These are phyloP conservation scores for Cheilosia grossa DNA, from an alignment of 2,888 invertebrate species.

Conservation along the genomic window DNA sequence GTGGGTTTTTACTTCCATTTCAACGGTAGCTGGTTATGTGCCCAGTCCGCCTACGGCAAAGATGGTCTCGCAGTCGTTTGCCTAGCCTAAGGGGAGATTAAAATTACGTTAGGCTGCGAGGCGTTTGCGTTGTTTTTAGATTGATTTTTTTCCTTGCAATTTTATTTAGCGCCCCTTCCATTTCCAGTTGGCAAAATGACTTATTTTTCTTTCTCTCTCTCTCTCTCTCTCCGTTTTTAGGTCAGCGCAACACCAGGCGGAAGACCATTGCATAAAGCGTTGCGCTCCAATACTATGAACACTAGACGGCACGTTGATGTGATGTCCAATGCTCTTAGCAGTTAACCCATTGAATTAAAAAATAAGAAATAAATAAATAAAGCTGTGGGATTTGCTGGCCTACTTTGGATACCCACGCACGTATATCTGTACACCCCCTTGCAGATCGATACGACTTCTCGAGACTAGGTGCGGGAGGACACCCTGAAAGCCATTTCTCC, in stretches of 20 bases:
- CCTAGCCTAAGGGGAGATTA: constrained; percentile 59
- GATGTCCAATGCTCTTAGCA: constrained; percentile 60
- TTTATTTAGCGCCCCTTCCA: neutral
- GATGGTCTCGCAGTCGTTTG: constrained; percentile 22
- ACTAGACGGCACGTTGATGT: constrained; percentile 49
- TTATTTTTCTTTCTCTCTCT: constrained; percentile 31
- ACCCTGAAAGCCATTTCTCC: constrained; percentile 1
- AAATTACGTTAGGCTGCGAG: constrained; percentile 60
- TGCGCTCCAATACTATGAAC: constrained; percentile 51
- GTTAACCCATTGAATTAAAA: constrained; percentile 68
- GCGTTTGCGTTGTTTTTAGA: constrained; percentile 63
- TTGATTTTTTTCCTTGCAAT: constrained; percentile 57
- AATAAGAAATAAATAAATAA: constrained; percentile 16
- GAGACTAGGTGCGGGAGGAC: constrained; percentile 14
- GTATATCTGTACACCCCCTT: constrained; percentile 13
- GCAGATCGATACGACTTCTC: constrained; percentile 50
- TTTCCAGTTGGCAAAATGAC: constrained; percentile 22
- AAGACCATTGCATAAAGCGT: constrained; percentile 30
- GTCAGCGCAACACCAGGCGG: constrained; percentile 44
- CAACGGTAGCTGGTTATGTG: constrained; percentile 54
- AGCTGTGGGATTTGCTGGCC: constrained; percentile 57
- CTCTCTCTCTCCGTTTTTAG: constrained; percentile 43
- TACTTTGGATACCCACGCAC: constrained; percentile 51
- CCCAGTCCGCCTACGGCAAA: constrained; percentile 53
- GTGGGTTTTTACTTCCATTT: constrained; percentile 50